phyloP scores from a whole-genome alignment of 2,888 invertebrate genomes.

The Caenorhabditis wallacei region DNA sequence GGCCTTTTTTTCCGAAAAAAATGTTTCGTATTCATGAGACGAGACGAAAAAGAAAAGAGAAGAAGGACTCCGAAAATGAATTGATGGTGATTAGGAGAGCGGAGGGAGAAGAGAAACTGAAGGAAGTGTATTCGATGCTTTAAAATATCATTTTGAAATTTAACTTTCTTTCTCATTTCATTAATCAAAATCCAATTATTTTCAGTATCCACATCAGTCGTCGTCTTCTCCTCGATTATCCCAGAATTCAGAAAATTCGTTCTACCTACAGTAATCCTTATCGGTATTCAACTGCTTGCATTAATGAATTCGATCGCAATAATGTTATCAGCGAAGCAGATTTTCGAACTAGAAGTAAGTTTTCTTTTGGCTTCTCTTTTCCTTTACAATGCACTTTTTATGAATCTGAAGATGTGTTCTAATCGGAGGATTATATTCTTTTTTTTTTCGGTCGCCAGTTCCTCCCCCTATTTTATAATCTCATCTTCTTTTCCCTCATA shows the following conservation, averaged over 20 bases:
- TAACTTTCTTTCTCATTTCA: no score
- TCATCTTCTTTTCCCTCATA: conserved; percentile 20
- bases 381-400: conserved; percentile 9
- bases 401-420: conserved; percentile 27
- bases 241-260: conserved; percentile 7
- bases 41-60: neutral
- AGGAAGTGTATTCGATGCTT: no score
- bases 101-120: neutral
- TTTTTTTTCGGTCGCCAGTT: conserved; percentile 11
- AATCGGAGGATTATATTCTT: conserved; percentile 44
- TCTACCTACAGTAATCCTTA: conserved; percentile 35
- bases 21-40: conserved; percentile 41
- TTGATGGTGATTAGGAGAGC: conserved; percentile 36
- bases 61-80: conserved; percentile 21
- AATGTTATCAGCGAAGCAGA: conserved; percentile 10
- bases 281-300: conserved; percentile 24
- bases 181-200: no score
- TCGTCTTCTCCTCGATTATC: neutral
- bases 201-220: conserved; percentile 6
- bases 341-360: conserved; percentile 50
- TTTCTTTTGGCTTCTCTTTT: conserved; percentile 7
- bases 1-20: conserved; percentile 20
- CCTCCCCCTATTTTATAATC: conserved; percentile 21
- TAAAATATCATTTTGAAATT: no score
- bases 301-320: conserved; percentile 25